Evolutionary conservation across 2,888 invertebrate species (phyloP), one percentile per base, ranked within the genome.

Genomic region (Keiferia lycopersicella): DNA sequence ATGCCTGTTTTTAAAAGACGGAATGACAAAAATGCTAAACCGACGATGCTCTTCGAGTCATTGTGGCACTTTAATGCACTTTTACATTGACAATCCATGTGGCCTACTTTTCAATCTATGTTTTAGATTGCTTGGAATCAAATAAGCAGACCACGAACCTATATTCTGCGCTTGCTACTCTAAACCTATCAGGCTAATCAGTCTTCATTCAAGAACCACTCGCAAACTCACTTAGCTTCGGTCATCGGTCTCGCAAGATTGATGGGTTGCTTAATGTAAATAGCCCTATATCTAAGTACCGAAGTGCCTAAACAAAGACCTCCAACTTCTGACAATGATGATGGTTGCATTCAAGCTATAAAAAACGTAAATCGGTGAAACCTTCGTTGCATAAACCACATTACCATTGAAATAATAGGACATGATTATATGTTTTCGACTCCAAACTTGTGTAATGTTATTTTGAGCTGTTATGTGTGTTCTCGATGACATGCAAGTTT

Each of bases 391-490:
- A 41, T 14, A 14, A 41, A 41, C n/a, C n/a, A 41, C 34, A 34
- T 34, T 34, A 34, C 34, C 7, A 34, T 34, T 20, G 50, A 18
- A 1, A 18, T 20, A 16, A 50, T 20, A 50, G 50, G 8, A 50
- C n/a, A 10, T 50, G 34, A 56, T 56, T 14, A 56, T 26, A 56
- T 30, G 56, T 56, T 56, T 56, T 34, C 22, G 22, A 26, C 56
- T 26, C 56, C 51, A 51, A 20, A 20, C 18, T 51, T 51, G 51
- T 10, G 20, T 51, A 20, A 41, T 41, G 41, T 14, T 41, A 14
- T 14, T 12, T 11, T 41, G 3, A 2, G 41, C 14, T 59, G 41
- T 59, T 22, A 10, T 22, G 60, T 60, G 7, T 61, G 45, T 39
- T 45, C 50, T 22, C n/a, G 41, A 30, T 39, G 56, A 45, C n/a